Conservation (phyloP, 1,140 invertebrate species). For the Popillia japonica region DNA sequence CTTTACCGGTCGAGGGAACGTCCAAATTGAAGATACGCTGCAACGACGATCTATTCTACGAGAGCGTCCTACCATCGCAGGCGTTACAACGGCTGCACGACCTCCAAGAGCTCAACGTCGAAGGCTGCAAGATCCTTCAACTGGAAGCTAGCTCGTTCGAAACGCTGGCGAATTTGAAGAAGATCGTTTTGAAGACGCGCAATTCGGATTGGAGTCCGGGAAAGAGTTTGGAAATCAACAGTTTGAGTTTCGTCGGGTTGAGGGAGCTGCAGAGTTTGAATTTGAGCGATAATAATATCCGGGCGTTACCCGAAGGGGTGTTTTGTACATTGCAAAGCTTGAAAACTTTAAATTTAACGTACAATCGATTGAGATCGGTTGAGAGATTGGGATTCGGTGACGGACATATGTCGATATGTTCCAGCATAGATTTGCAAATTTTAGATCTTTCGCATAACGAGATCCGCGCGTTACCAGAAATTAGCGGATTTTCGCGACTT, state of each 20-base stretch:
- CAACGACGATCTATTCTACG: slow-evolving; percentile 79
- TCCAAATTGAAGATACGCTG: slow-evolving; percentile 76
- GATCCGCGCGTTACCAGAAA: slow-evolving; percentile 72
- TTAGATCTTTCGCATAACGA: slow-evolving; percentile 84
- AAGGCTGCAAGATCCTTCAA: slow-evolving; percentile 80
- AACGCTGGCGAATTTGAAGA: slow-evolving; percentile 77
- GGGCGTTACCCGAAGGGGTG: slow-evolving; percentile 74
- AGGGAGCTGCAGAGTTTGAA: slow-evolving; percentile 81
- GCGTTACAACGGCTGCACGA: slow-evolving; percentile 77
- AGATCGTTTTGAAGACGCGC: slow-evolving; percentile 75
- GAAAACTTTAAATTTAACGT: slow-evolving; percentile 83
- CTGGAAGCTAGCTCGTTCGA: slow-evolving; percentile 80
- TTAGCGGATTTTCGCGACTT: slow-evolving; percentile 76
- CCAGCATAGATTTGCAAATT: slow-evolving; percentile 70
- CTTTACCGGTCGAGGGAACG: slow-evolving; percentile 75
- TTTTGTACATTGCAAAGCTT: slow-evolving; percentile 82
- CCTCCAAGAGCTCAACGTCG: slow-evolving; percentile 76
- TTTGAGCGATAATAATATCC: slow-evolving; percentile 83
- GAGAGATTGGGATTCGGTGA: slow-evolving; percentile 76
- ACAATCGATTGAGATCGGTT: slow-evolving; percentile 78
- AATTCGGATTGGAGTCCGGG: slow-evolving; percentile 81
- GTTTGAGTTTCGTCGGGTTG: slow-evolving; percentile 74
- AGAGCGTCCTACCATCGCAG: slow-evolving; percentile 76
- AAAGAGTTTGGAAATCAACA: slow-evolving; percentile 73
- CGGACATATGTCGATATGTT: slow-evolving; percentile 62